These are phyloP conservation scores for Aleiodes leptofemur DNA, from an alignment of 2,888 invertebrate genomes.

Conservation along the genomic window DNA sequence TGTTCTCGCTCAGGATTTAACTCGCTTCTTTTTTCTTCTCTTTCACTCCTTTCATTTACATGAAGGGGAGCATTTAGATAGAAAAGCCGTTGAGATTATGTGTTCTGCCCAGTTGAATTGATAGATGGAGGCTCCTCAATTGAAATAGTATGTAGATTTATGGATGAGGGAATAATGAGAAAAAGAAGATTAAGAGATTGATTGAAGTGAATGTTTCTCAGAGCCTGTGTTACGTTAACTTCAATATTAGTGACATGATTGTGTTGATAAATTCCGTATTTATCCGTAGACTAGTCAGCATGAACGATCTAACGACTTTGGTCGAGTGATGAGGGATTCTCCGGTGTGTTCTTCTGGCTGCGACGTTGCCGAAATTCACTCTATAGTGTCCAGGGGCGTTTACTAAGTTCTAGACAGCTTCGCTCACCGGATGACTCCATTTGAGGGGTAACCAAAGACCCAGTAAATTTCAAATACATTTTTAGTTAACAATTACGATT, in stretches of 20 bases:
- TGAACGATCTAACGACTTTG: too few relatives aligned
- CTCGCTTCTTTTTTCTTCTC: neutral
- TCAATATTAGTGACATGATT: conserved; percentile 23
- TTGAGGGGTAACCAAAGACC: too few relatives aligned
- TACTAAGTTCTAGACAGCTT: too few relatives aligned
- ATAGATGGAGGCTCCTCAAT: conserved; percentile 6
- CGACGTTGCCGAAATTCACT: too few relatives aligned
- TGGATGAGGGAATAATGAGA: neutral
- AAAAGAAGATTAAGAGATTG: conserved; percentile 8
- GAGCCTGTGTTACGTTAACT: neutral
- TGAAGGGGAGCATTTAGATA: neutral
- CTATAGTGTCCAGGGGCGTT: too few relatives aligned
- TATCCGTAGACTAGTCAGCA: too few relatives aligned
- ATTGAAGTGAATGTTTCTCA: neutral
- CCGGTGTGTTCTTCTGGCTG: too few relatives aligned
- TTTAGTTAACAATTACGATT: too few relatives aligned
- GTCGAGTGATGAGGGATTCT: too few relatives aligned
- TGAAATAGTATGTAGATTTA: conserved; percentile 12
- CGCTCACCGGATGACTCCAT: too few relatives aligned
- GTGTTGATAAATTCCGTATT: conserved; percentile 23
- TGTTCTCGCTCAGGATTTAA: neutral
- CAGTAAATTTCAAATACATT: too few relatives aligned
- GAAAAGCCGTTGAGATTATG: conserved; percentile 9
- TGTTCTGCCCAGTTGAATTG: conserved; percentile 13
- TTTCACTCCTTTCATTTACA: conserved; percentile 17